Percentiles rank a stretch among this genome's conserved stretches.
Evolutionary conservation across 2,797 vertebrate genomes (phyloP).

Genomic region (Phoebastria nigripes): DNA sequence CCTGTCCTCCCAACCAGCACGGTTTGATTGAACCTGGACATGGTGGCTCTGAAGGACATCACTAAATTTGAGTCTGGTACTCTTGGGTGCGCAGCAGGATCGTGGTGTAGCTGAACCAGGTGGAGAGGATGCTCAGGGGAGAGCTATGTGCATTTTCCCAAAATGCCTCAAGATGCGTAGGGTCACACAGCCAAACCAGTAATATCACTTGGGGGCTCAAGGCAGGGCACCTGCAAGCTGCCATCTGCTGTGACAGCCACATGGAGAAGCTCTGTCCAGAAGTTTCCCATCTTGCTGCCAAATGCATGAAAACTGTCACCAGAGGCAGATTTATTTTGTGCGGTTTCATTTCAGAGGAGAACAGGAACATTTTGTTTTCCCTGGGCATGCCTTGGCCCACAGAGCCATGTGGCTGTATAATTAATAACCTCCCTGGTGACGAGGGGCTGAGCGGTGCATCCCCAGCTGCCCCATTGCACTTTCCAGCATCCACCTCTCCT

Average conservation of each 20-base stretch:
- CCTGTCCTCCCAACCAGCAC: background rate
- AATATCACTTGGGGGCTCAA: background rate
- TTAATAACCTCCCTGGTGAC: background rate
- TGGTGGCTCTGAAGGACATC: background rate
- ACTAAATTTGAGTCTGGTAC: background rate
- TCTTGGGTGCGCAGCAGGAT: background rate
- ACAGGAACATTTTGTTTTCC: background rate
- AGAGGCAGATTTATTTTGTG: conserved; percentile 41
- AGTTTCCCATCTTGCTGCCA: conserved; percentile 22
- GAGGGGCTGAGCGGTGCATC: background rate
- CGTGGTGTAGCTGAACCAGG: background rate
- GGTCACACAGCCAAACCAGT: background rate
- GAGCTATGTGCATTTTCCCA: background rate
- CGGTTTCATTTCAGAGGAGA: conserved; percentile 28
- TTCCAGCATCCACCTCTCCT: background rate
- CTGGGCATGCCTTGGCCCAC: background rate
- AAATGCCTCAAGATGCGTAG: background rate
- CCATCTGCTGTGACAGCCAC: background rate
- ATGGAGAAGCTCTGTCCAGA: background rate
- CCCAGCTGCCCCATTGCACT: background rate
- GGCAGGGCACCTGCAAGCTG: background rate
- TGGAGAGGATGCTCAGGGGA: background rate
- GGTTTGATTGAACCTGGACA: background rate
- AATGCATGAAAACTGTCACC: conserved; percentile 2
- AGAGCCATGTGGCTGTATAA: background rate